phyloP scores from a whole-genome alignment of 2,113 vertebrate genomes.

The Hemichromis elongatus region DNA sequence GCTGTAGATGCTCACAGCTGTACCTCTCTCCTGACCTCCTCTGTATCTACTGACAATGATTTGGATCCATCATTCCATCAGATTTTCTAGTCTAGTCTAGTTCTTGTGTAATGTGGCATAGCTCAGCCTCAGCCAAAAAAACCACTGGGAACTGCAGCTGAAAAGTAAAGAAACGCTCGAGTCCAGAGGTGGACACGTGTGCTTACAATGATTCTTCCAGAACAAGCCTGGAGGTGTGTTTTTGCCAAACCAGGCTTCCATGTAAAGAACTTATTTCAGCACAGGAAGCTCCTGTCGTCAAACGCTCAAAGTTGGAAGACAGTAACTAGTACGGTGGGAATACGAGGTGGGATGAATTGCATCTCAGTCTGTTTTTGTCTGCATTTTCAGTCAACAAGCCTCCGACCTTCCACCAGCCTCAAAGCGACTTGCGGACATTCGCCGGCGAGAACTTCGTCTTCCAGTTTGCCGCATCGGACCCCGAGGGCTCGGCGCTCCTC shows the following conservation, averaged over 20 bases:
- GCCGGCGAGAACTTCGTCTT: slow-evolving; percentile 81
- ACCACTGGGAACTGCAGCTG: background rate
- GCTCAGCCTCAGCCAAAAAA: background rate
- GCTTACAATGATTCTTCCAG: background rate
- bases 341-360: background rate
- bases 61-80: background rate
- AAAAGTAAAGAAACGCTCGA: background rate
- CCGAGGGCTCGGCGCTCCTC: slow-evolving; percentile 77
- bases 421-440: slow-evolving; percentile 70
- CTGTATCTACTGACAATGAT: background rate
- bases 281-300: background rate
- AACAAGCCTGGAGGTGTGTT: background rate
- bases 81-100: background rate
- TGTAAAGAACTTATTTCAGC: background rate
- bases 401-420: slow-evolving; percentile 72
- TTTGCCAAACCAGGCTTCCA: background rate
- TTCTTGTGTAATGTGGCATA: background rate
- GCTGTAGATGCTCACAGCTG: background rate
- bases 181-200: background rate
- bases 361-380: background rate
- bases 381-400: slow-evolving; percentile 70
- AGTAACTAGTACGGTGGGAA: background rate
- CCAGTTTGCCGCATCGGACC: slow-evolving; percentile 75
- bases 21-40: background rate
- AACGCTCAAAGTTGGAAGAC: background rate